Percentiles rank a stretch among this genome's conserved stretches.
Conservation (phyloP, 2,113 vertebrate species). For the Corynorhinus townsendii region DNA sequence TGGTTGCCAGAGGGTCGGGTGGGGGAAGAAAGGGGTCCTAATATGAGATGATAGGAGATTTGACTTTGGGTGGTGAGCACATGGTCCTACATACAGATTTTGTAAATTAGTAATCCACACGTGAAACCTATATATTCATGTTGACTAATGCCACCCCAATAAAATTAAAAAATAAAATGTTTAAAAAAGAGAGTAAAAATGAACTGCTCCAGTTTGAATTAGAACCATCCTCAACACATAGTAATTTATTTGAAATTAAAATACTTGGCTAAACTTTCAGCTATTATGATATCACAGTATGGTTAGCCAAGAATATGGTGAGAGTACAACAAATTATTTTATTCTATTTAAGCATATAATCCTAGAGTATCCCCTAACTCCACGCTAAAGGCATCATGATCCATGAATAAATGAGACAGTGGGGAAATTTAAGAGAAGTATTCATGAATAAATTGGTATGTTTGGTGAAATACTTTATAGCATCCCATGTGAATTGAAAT, state of each 20-base stretch:
- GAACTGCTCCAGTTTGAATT: not conserved
- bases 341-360: not conserved
- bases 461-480: conserved; percentile 9
- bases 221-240: not conserved
- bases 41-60: too few relatives aligned
- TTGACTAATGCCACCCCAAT: too few relatives aligned
- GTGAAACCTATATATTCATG: too few relatives aligned
- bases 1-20: too few relatives aligned
- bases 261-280: not conserved
- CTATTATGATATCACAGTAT: not conserved
- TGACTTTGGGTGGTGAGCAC: too few relatives aligned
- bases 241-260: not conserved
- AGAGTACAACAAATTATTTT: not conserved
- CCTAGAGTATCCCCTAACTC: not conserved
- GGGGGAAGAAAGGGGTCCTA: too few relatives aligned
- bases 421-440: not conserved
- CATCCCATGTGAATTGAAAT: not conserved
- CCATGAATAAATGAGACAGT: not conserved
- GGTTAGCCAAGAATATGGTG: not conserved
- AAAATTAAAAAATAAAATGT: too few relatives aligned
- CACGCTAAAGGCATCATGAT: not conserved
- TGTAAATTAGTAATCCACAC: too few relatives aligned
- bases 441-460: not conserved
- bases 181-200: not conserved
- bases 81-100: too few relatives aligned